Conservation (phyloP, 53 echinoderm and acorn worm species). For the Holothuria scabra region DNA sequence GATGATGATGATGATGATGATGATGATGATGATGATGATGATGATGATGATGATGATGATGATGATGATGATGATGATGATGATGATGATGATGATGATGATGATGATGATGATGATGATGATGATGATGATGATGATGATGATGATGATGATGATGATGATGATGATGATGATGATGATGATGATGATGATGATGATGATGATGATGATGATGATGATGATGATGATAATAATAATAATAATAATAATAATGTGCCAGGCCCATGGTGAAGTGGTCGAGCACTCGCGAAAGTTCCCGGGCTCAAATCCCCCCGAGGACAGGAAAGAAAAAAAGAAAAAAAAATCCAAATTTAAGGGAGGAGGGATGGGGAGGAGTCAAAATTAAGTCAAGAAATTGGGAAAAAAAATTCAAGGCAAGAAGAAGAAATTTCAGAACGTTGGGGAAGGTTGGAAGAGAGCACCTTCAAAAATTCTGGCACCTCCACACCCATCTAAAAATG, state of each 20-base stretch:
- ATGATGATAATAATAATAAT: slow-evolving; percentile 31
- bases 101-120: slow-evolving; percentile 34
- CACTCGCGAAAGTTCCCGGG: too few species aligned
- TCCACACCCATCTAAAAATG: too few species aligned
- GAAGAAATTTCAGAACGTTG: too few species aligned
- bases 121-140: slow-evolving; percentile 11
- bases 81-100: slow-evolving; percentile 22
- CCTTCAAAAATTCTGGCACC: too few species aligned
- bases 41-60: slow-evolving; percentile 36
- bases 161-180: slow-evolving; percentile 37
- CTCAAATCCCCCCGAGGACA: too few species aligned
- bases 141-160: slow-evolving; percentile 16
- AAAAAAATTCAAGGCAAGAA: too few species aligned
- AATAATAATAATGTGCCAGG: slow-evolving; percentile 21
- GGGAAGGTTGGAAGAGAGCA: too few species aligned
- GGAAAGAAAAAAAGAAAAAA: too few species aligned
- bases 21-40: slow-evolving; percentile 35
- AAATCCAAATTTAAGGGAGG: too few species aligned
- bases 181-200: slow-evolving; percentile 39
- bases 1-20: slow-evolving; percentile 39
- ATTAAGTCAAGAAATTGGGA: too few species aligned
- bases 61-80: not conserved
- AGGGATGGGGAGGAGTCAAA: too few species aligned
- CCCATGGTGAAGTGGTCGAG: too few species aligned
- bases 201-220: slow-evolving; percentile 37